phyloP scores from a whole-genome alignment of 2,113 vertebrate species.

The Pantherophis guttatus region DNA sequence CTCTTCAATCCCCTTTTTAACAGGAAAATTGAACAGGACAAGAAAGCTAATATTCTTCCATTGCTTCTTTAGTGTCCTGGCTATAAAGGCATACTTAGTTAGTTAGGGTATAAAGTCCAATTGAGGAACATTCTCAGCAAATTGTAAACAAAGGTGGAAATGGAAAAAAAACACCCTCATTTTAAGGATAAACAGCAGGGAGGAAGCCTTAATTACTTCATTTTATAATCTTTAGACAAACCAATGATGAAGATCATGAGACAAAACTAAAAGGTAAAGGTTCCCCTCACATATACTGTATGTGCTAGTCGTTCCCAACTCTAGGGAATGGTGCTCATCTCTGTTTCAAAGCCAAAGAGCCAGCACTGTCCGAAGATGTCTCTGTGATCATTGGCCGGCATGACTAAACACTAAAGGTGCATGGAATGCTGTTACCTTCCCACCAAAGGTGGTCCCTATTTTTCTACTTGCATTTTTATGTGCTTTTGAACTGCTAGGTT shows the following conservation, averaged over 20 bases:
- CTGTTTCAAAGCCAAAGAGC: too few relatives aligned
- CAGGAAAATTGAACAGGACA: background rate
- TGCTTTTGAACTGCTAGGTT: too few relatives aligned
- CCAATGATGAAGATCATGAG: background rate
- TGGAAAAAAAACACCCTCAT: background rate
- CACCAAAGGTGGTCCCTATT: too few relatives aligned
- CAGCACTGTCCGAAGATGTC: too few relatives aligned
- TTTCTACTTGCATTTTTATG: too few relatives aligned
- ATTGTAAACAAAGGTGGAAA: background rate
- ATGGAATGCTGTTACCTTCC: too few relatives aligned
- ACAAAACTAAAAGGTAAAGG: background rate
- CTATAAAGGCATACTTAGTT: background rate
- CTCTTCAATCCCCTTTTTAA: background rate
- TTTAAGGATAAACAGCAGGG: background rate
- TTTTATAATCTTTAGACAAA: background rate
- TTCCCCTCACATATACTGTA: too few relatives aligned
- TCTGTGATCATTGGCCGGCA: too few relatives aligned
- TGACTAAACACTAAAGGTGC: too few relatives aligned
- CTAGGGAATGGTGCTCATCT: too few relatives aligned
- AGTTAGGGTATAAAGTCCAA: background rate
- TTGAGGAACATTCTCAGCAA: background rate
- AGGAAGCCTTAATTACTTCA: background rate
- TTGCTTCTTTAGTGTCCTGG: background rate
- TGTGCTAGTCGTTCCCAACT: too few relatives aligned
- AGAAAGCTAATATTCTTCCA: background rate